Evolutionary conservation across 2,888 invertebrate species (phyloP), one percentile per base, ranked within the genome.

Genomic region (Poecilobothrus nobilitatus): DNA sequence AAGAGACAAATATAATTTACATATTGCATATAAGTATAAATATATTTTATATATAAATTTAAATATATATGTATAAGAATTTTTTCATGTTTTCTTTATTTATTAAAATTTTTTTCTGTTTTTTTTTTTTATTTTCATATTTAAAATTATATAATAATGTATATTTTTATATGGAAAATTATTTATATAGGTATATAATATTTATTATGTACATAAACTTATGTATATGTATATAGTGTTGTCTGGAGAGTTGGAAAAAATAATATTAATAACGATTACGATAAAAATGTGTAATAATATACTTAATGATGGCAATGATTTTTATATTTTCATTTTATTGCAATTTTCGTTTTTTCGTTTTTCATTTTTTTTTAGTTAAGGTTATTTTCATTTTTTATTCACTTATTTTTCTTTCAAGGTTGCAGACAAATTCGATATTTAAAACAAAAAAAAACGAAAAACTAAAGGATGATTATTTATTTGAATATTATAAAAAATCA

Each of bases 281-380:
- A 34, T 34, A 34, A 34, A 64, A 34, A 34, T 53, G 53, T 27
- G 53, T 53, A 18, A 53, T 53, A 53, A 18, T 53, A 12, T 18
- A 53, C 18, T 53, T 53, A 53, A 53, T 53, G n/a, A 53, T 53
- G 53, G 53, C n/a, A 53, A 18, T 53, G 53, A 53, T 53, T 53
- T 53, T 18, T 53, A 10, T 37, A 37, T 37, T 37, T 37, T 37
- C 7, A 37, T 37, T 37, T 37, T 37, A 37, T 27, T 41, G 2
- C 15, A 41, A 41, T 41, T 41, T 6, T 41, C 9, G 4, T 18
- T 53, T 15, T 53, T 53, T 53, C 18, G 41, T 53, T 53, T 53
- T 37, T 53, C 18, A 53, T 53, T 53, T 53, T 15, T 44, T 44
- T 53, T 53, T 37, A 10, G 37, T 37, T 27, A 27, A 12, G 37